Percentiles rank a stretch among this genome's conserved stretches.
Evolutionary conservation across 2,797 vertebrate genomes (phyloP).

Genomic region (Martes flavigula): DNA sequence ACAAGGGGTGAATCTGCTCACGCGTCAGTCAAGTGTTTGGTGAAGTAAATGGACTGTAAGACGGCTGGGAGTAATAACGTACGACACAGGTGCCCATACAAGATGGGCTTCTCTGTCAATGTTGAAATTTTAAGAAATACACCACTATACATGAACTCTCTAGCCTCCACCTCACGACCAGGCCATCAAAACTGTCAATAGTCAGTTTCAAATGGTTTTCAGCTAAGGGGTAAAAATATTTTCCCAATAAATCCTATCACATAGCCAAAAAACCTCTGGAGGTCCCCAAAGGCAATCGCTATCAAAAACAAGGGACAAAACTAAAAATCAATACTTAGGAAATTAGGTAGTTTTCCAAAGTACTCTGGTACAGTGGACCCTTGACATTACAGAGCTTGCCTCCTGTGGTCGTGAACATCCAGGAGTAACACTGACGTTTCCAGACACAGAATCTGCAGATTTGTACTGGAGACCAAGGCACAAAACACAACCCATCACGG

Average conservation of each 20-base stretch:
- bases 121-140: not conserved
- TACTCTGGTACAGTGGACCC: not conserved
- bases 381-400: not conserved
- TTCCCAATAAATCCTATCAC: not conserved
- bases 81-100: not conserved
- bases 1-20: not conserved
- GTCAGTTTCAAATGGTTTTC: not conserved
- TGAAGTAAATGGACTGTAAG: not conserved
- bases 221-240: not conserved
- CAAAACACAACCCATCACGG: not conserved
- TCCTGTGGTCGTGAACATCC: accelerated
- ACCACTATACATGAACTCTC: not conserved
- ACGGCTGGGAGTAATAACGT: not conserved
- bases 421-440: not conserved
- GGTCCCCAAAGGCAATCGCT: not conserved
- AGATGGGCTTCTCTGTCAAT: not conserved
- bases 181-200: not conserved
- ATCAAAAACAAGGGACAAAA: not conserved
- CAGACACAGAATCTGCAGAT: not conserved
- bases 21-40: not conserved
- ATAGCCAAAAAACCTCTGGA: not conserved
- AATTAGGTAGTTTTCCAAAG: not conserved
- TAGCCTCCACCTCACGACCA: not conserved
- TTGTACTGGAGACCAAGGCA: not conserved
- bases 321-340: not conserved